Percentiles rank a stretch among this genome's conserved stretches.
These are phyloP conservation scores for Heliopora coerulea DNA, from an alignment of 92 coral and sea anemone genomes.

Conservation along the genomic window DNA sequence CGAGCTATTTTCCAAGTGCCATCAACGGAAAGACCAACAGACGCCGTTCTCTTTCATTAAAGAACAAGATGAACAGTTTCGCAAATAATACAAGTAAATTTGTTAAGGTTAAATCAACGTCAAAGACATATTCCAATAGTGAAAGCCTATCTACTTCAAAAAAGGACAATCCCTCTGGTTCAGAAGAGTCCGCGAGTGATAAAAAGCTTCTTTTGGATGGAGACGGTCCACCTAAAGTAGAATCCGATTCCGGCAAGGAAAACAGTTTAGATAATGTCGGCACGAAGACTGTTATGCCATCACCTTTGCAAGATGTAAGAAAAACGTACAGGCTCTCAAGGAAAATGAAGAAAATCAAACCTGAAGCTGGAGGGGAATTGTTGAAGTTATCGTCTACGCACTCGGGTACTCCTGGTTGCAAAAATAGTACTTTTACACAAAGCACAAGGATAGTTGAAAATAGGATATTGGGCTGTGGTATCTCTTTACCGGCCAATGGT, in stretches of 20 bases:
- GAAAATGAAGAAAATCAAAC: conserved; percentile 1
- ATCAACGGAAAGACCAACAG: not conserved
- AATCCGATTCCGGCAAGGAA: not conserved
- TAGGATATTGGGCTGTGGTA: conserved; percentile 1
- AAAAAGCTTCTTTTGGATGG: not conserved
- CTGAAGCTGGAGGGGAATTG: not conserved
- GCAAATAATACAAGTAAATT: not conserved
- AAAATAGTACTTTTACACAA: not conserved
- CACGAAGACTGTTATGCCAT: not conserved
- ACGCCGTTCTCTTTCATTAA: not conserved
- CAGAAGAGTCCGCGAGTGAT: not conserved
- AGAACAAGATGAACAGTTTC: not conserved
- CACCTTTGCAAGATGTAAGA: conserved; percentile 3
- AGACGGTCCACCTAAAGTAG: not conserved
- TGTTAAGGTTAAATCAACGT: not conserved
- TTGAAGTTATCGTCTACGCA: not conserved
- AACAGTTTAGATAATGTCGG: not conserved
- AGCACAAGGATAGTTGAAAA: not conserved
- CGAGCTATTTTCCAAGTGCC: not conserved
- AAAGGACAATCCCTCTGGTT: not conserved
- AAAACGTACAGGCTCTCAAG: conserved; percentile 21
- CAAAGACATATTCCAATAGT: no score
- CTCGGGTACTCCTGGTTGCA: not conserved
- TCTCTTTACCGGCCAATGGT: not conserved
- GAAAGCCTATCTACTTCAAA: not conserved